Conservation (phyloP, 2,113 vertebrate species). For the Chionodraco myersi region DNA sequence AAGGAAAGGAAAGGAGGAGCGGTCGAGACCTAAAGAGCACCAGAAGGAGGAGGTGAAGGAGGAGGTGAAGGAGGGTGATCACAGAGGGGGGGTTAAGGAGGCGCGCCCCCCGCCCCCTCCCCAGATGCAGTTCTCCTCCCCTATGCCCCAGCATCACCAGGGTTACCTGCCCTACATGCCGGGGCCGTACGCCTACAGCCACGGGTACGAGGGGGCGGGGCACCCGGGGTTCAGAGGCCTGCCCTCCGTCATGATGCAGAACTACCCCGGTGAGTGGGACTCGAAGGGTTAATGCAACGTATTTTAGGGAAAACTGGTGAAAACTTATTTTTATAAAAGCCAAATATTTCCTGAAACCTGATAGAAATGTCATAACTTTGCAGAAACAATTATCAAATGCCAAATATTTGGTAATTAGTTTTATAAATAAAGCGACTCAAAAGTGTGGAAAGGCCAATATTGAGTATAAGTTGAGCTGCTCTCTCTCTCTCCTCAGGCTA, state of each 20-base stretch:
- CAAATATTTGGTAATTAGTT: no score
- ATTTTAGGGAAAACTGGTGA: no score
- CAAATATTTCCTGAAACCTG: no score
- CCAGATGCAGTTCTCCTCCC: constrained; percentile 93
- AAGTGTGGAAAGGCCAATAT: no score
- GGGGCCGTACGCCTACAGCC: constrained; percentile 92
- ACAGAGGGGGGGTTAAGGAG: constrained; percentile 89
- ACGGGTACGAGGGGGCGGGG: constrained; percentile 90
- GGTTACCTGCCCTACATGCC: constrained; percentile 98
- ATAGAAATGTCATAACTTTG: no score
- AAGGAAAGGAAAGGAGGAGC: constrained; percentile 91
- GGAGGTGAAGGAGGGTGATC: constrained; percentile 85
- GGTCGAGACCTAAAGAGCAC: constrained; percentile 87
- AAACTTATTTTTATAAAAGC: no score
- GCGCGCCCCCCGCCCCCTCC: constrained; percentile 84
- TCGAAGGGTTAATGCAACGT: no score
- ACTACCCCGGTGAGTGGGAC: constrained; percentile 90
- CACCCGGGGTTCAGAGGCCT: constrained; percentile 95
- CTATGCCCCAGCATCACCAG: constrained; percentile 94
- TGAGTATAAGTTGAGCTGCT: no score
- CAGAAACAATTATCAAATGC: no score
- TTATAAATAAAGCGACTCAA: no score
- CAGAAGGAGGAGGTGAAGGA: constrained; percentile 89
- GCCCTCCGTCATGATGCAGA: constrained; percentile 99
- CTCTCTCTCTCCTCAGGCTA: constrained; percentile 83